Base-by-base conservation (phyloP, 1,140 invertebrate species). In the Papilio glaucus region DNA sequence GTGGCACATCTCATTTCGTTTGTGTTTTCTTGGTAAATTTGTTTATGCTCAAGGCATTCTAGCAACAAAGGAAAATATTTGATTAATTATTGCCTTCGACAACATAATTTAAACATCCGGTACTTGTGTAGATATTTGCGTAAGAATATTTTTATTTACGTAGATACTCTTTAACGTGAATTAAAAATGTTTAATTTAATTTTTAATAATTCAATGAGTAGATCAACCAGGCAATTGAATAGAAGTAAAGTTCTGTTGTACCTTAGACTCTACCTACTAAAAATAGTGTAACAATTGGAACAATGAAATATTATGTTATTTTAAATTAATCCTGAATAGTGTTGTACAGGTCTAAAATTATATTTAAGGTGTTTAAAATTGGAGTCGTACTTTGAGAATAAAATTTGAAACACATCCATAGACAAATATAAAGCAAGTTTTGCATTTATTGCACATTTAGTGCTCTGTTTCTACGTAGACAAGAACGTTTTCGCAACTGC, bases 11-110 rank as follows among this genome's bases (percentile, higher is more conserved):
- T 18, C 45, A 49, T 9, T 57, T 57, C n/a, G 0, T 24, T 57
- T 24, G 10, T 24, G 15, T 45, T 53, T 57, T 57, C 24, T 57
- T 1, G 21, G 21, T 57, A 24, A 24, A 24, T 26, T 57, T 57
- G 10, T 57, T 57, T 26, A 57, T 57, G 49, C 21, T 57, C 18
- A 57, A 57, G 49, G 21, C 49, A 57, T 18, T 49, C 12, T 18
- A 21, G 9, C 3, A 57, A 57, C 21, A 57, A 57, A 57, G 10
- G 21, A 49, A 49, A 49, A 49, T 49, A 26, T 57, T 57, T 57
- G 21, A 57, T 57, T 57, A 57, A 57, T 57, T 57, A 24, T 57
- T 57, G 49, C 49, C 10, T 57, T 57, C 49, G 21, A 24, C 49
- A 24, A 18, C 0, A 9, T 24, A 24, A 53, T 53, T 24, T 24